Evolutionary conservation across 2,888 invertebrate species (phyloP), one percentile per base, ranked within the genome.

Genomic region (Xanthorhoe designata): DNA sequence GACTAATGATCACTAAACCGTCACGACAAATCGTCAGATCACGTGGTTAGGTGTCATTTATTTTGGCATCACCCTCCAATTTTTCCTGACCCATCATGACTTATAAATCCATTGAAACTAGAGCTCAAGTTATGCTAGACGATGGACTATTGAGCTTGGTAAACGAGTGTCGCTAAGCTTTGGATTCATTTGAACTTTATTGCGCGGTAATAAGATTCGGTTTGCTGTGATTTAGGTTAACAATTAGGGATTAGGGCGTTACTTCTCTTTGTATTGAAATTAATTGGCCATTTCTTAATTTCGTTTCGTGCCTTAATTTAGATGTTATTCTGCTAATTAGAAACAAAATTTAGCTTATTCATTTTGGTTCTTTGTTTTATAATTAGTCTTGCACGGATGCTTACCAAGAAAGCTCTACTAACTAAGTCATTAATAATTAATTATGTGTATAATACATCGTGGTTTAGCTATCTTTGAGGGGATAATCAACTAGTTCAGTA

Each of bases 1-100:
- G 89, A 92, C 86, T 89, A 91, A 91, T 90, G 91, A 89, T 91
- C 88, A 89, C 81, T 87, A 84, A 84, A 82, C 82, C 86, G 86
- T 85, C 84, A 87, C 86, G 89, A 91, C 91, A 91, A 91, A 91
- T 91, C 83, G 87, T 83, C 83, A 74, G 76, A 89, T 91, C 88
- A 89, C 91, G 91, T 91, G 91, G 89, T 84, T 79, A 70, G 73
- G 69, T 75, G 78, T 82, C 87, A 91, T 92, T 91, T 89, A 88
- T 89, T 87, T 84, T 72, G 72, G 73, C 71, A 68, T 59, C 65
- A 69, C 63, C 69, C 56, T 69, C 84, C 82, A 79, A 15, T 57
- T 72, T 18, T 58, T 52, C 35, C 35, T 50, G 68, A 69, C 32
- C 72, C 45, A 62, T 61, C 60, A n/a, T 47, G 42, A 67, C 57